Conservation (phyloP, 2,797 vertebrate species). For the Steatocranus sp. region DNA sequence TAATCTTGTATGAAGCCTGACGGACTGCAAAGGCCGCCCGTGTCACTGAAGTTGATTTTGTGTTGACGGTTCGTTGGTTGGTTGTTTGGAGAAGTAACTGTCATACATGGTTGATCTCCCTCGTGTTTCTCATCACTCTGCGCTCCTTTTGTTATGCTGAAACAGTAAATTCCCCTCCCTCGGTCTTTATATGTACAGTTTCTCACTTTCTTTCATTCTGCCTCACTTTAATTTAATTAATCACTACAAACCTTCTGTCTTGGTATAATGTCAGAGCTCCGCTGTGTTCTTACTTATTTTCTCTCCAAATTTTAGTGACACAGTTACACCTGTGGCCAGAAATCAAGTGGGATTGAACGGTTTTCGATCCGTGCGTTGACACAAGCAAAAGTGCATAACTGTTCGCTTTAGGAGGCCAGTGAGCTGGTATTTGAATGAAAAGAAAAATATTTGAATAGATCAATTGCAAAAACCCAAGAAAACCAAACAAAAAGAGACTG, state of each 20-base stretch:
- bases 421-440: not conserved
- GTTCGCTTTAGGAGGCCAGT: not conserved
- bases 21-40: not conserved
- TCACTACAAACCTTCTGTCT: not conserved
- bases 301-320: not conserved
- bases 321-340: not conserved
- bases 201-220: not conserved
- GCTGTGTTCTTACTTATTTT: not conserved
- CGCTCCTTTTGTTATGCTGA: not conserved
- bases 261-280: not conserved
- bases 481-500: not conserved
- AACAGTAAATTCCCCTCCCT: not conserved
- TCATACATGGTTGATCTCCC: not conserved
- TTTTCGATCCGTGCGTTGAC: accelerated
- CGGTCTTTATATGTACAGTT: not conserved
- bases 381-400: not conserved
- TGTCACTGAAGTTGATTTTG: not conserved
- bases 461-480: not conserved
- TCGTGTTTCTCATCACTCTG: not conserved
- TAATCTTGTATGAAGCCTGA: not conserved
- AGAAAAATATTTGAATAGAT: not conserved
- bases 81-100: not conserved
- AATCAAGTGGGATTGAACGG: not conserved
- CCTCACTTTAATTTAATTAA: not conserved
- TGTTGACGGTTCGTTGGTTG: not conserved